Conservation (phyloP, 2,797 vertebrate genomes). For the Geotrypetes seraphini region DNA sequence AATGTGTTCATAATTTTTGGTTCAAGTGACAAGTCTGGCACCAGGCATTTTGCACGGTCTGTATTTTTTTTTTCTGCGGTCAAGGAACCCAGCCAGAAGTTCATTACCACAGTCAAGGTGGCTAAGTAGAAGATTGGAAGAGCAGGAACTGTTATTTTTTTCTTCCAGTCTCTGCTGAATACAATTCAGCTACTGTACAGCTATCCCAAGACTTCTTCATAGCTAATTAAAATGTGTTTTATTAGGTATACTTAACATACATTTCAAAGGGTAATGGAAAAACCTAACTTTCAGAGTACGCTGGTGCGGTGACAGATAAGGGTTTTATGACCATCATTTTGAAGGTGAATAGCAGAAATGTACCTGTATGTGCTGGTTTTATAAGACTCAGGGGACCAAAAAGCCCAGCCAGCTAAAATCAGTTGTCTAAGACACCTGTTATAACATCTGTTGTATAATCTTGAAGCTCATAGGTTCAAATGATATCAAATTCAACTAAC, state of each 20-base stretch:
- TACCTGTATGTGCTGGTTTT: too few species aligned
- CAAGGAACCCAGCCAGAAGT: conserved; percentile 8
- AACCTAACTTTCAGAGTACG: neutral
- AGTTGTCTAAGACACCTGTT: too few species aligned
- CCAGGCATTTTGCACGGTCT: conserved; percentile 6
- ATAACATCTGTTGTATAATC: too few species aligned
- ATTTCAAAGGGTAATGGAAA: neutral
- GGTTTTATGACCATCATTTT: too few species aligned
- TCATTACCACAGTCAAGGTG: conserved; percentile 6
- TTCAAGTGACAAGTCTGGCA: conserved; percentile 6
- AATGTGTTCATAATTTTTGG: conserved; percentile 9
- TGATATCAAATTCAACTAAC: too few species aligned
- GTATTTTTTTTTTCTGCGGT: conserved; percentile 13
- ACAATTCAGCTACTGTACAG: conserved; percentile 1
- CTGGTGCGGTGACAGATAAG: neutral
- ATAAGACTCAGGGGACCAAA: too few species aligned
- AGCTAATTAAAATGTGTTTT: neutral
- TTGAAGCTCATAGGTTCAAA: too few species aligned
- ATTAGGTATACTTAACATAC: neutral
- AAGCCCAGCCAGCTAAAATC: too few species aligned
- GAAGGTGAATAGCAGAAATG: too few species aligned
- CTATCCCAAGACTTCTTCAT: neutral
- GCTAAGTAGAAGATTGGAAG: conserved; percentile 6
- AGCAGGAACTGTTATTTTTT: neutral
- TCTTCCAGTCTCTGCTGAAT: neutral